Evolutionary conservation across 2,113 vertebrate genomes (phyloP).

Genomic region (Alligator sinensis): DNA sequence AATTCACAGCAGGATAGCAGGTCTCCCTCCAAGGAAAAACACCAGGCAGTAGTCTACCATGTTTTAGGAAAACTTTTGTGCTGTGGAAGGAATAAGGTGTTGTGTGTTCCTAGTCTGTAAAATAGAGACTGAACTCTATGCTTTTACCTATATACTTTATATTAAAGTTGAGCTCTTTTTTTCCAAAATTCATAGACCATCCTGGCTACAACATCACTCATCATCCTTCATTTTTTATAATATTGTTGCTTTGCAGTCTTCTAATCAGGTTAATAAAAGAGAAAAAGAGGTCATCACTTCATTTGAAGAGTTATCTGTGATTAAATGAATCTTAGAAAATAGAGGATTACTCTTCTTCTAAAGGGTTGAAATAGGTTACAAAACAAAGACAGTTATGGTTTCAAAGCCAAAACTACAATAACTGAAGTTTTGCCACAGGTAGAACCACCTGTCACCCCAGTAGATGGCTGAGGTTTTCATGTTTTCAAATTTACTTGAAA

Average conservation of each 20-base stretch:
- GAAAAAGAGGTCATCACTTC: background rate
- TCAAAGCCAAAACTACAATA: background rate
- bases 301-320: background rate
- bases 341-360: background rate
- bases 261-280: background rate
- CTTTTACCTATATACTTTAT: background rate
- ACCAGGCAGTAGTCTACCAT: fast-evolving
- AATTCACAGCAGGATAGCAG: fast-evolving
- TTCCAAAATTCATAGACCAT: background rate
- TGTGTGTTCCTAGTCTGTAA: background rate
- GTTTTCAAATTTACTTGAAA: background rate
- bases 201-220: too few species aligned
- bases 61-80: background rate
- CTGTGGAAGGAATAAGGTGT: background rate
- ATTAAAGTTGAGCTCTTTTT: background rate
- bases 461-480: background rate
- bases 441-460: background rate
- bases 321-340: background rate
- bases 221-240: background rate
- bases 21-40: background rate
- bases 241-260: background rate
- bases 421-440: background rate
- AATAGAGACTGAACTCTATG: background rate
- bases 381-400: background rate
- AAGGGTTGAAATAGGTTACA: background rate